Evolutionary conservation across 2,888 invertebrate genomes (phyloP).

Genomic region (Cryptus armator): DNA sequence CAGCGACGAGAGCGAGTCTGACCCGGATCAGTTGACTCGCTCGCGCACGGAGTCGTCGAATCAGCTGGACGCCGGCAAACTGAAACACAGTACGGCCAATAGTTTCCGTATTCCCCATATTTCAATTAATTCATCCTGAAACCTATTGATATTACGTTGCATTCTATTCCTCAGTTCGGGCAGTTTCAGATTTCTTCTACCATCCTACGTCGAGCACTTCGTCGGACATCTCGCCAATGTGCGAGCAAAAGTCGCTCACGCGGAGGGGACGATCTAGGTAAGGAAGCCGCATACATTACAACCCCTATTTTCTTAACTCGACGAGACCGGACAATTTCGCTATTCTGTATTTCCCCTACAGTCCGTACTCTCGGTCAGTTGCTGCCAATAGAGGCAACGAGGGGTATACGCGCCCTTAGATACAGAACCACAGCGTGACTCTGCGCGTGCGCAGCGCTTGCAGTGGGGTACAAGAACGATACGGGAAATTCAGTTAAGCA

Average conservation of each 20-base stretch:
- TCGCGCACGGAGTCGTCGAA: conserved; percentile 92
- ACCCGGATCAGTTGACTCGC: conserved; percentile 90
- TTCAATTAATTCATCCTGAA: no score
- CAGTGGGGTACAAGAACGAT: no score
- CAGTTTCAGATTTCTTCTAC: conserved; percentile 89
- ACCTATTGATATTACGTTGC: conserved; percentile 55
- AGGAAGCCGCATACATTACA: conserved; percentile 59
- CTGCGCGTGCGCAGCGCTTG: no score
- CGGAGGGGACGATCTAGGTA: conserved; percentile 91
- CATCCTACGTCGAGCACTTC: conserved; percentile 92
- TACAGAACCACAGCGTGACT: no score
- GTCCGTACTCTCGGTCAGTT: no score
- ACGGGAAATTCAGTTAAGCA: no score
- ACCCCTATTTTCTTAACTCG: background rate
- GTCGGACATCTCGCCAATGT: conserved; percentile 92
- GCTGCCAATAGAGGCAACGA: no score
- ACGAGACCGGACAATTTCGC: no score
- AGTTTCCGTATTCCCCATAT: no score
- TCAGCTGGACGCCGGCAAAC: conserved; percentile 89
- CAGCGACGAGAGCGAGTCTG: conserved; percentile 91
- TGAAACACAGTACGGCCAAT: conserved; percentile 88
- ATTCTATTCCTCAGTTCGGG: conserved; percentile 81
- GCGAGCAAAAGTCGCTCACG: conserved; percentile 91
- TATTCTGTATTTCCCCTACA: no score
- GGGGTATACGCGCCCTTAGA: no score